A percentile compares a stretch with the other conserved stretches of the same genome.
Conservation (phyloP, 1,140 invertebrate genomes). For the Proctacanthus coquilletti region DNA sequence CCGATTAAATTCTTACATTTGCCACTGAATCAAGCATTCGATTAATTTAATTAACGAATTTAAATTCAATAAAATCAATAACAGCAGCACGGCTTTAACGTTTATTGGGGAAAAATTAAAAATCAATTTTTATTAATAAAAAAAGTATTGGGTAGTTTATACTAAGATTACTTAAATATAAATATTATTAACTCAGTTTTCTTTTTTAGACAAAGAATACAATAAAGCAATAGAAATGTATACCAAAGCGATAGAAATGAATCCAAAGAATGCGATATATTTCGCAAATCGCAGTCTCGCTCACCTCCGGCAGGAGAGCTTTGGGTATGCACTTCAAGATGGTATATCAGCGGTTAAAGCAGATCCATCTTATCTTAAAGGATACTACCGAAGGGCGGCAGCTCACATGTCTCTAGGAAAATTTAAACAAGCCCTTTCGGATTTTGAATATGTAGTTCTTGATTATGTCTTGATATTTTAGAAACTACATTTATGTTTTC, state of each 20-base stretch:
- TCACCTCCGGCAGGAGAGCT: conserved; percentile 81
- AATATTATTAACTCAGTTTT: conserved; percentile 5
- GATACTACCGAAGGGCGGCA: conserved; percentile 86
- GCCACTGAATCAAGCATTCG: not conserved
- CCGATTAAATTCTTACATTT: too few species aligned
- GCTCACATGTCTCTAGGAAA: conserved; percentile 96
- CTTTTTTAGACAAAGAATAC: conserved; percentile 73
- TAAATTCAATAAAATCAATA: too few species aligned
- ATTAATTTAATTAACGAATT: too few species aligned
- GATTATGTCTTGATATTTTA: not conserved
- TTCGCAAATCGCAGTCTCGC: conserved; percentile 92
- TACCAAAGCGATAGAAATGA: conserved; percentile 76
- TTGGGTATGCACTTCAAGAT: conserved; percentile 84
- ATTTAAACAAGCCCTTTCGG: conserved; percentile 89
- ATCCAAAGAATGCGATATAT: conserved; percentile 68
- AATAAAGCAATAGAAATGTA: conserved; percentile 79
- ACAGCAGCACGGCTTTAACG: not conserved
- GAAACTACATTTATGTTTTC: conserved; percentile 11
- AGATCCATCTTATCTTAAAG: conserved; percentile 84
- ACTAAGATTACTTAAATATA: not conserved
- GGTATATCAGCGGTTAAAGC: conserved; percentile 81
- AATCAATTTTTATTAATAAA: not conserved
- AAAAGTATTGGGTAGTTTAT: not conserved
- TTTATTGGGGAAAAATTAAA: not conserved
- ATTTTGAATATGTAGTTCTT: conserved; percentile 76